Evolutionary conservation across 1,140 invertebrate species (phyloP).

Genomic region (Drosophila setifemur): DNA sequence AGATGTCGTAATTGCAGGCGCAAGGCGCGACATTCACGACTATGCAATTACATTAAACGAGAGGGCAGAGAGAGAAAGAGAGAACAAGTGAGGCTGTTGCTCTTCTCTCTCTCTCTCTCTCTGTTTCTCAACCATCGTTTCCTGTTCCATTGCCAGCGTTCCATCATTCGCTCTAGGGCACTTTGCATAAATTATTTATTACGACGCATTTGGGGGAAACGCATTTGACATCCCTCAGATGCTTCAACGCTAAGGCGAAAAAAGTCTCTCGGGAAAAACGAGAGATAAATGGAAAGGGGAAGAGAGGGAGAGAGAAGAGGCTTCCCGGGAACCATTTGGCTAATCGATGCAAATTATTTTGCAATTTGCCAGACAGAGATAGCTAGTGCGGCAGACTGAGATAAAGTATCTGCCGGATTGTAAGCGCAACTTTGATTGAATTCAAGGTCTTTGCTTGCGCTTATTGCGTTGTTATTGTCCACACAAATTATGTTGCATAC

Average conservation of each 20-base stretch:
- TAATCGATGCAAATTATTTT: conserved; percentile 50
- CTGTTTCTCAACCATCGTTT: conserved; percentile 11
- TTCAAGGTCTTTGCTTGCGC: conserved; percentile 24
- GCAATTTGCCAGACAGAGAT: conserved; percentile 15
- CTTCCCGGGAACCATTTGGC: conserved; percentile 23
- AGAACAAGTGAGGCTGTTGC: conserved; percentile 45
- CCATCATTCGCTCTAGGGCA: conserved; percentile 19
- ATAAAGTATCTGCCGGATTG: conserved; percentile 11
- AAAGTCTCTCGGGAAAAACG: conserved; percentile 4
- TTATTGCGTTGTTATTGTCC: conserved; percentile 44
- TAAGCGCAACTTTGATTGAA: conserved; percentile 31
- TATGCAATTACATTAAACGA: conserved; percentile 68
- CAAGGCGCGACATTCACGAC: conserved; percentile 71
- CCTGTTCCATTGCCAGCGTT: conserved; percentile 33
- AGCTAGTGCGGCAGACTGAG: background rate
- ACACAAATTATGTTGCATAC: conserved; percentile 47
- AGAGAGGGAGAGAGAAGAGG: background rate
- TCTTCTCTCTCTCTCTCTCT: conserved; percentile 5
- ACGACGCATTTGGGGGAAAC: conserved; percentile 67
- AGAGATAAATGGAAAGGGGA: background rate
- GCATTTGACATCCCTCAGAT: conserved; percentile 23
- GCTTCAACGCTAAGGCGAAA: background rate
- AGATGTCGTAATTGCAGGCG: conserved; percentile 76
- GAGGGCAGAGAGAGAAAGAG: conserved; percentile 2
- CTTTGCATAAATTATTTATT: conserved; percentile 65